A percentile compares a stretch with the other conserved stretches of the same genome.
Evolutionary conservation across 2,797 vertebrate genomes (phyloP).

Genomic region (Lagocephalus sceleratus): DNA sequence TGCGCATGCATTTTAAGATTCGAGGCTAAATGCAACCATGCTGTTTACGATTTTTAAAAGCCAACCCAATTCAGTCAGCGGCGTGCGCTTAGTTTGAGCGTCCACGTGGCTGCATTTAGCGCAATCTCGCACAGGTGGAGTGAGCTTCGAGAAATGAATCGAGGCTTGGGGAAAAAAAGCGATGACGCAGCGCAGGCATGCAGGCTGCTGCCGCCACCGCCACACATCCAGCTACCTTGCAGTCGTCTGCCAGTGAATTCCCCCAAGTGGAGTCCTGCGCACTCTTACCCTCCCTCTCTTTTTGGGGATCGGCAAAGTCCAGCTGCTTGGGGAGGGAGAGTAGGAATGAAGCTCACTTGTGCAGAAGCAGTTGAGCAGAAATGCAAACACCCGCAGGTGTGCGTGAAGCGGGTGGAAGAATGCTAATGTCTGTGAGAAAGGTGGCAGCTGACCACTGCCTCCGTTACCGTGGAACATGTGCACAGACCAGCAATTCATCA

Average conservation of each 20-base stretch:
- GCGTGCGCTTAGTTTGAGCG: conserved; percentile 1
- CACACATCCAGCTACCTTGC: conserved; percentile 80
- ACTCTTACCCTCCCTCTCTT: conserved; percentile 76
- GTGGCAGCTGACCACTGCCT: background rate
- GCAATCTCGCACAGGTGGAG: conserved; percentile 16
- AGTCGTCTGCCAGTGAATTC: conserved; percentile 78
- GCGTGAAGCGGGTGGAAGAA: conserved; percentile 42
- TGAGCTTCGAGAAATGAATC: conserved; percentile 30
- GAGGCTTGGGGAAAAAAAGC: conserved; percentile 26
- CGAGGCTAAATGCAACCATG: conserved; percentile 65
- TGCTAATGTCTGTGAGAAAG: background rate
- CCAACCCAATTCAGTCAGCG: background rate
- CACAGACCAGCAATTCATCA: too few species aligned
- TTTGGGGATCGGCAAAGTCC: conserved; percentile 73
- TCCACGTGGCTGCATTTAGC: conserved; percentile 64
- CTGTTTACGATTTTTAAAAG: conserved; percentile 2
- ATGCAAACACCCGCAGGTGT: conserved; percentile 43
- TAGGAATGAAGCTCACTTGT: conserved; percentile 66
- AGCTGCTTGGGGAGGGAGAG: conserved; percentile 76
- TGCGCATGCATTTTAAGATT: conserved; percentile 31
- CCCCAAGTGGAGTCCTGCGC: conserved; percentile 78
- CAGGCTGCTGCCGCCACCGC: conserved; percentile 7
- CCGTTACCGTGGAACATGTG: background rate
- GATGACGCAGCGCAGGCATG: conserved; percentile 38
- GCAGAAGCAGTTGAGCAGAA: conserved; percentile 58